Conservation (phyloP, 2,888 invertebrate genomes). For the Acanthosepion lycidas region DNA sequence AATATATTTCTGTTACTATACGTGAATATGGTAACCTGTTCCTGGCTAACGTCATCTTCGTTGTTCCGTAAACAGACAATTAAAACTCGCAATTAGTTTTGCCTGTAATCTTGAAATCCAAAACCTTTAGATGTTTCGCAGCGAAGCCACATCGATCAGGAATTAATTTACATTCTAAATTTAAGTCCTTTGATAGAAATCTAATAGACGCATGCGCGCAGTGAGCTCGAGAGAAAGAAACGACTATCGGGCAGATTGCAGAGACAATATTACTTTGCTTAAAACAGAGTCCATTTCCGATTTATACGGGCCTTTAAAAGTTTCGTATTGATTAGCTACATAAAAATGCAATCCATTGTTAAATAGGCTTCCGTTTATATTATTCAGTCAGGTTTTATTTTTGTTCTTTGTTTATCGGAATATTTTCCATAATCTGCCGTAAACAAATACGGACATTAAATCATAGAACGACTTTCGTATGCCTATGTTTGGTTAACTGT, state of each 20-base stretch:
- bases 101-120: not conserved
- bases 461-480: no score
- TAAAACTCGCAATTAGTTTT: not conserved
- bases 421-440: no score
- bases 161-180: conserved; percentile 33
- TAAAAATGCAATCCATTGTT: not conserved
- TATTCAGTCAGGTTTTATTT: no score
- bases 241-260: no score
- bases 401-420: no score
- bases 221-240: no score
- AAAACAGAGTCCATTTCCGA: not conserved
- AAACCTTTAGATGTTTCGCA: not conserved
- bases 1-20: no score
- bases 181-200: not conserved
- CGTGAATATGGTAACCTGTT: not conserved
- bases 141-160: not conserved
- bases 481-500: no score
- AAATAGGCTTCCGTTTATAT: no score
- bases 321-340: not conserved
- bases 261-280: not conserved
- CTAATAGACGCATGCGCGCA: not conserved
- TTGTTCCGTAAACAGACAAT: not conserved
- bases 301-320: not conserved
- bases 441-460: no score
- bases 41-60: not conserved